Conservation (phyloP, 2,797 vertebrate genomes). For the Sebastes minor region DNA sequence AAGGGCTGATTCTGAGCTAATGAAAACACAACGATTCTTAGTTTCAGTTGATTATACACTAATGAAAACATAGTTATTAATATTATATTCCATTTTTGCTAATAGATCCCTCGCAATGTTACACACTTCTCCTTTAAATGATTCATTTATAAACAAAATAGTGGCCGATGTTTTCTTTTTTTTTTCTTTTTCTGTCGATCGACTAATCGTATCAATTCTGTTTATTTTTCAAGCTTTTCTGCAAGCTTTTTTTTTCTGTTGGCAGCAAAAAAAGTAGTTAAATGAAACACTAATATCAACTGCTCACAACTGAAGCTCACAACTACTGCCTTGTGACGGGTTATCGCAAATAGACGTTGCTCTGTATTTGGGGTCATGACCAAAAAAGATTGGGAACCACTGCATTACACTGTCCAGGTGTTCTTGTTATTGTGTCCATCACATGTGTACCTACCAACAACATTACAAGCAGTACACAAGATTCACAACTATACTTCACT, state of each 20-base stretch:
- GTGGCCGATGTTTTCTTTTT: neutral
- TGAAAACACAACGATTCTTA: too few species aligned
- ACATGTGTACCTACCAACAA: neutral
- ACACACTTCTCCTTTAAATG: neutral
- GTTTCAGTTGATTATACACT: too few species aligned
- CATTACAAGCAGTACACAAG: neutral
- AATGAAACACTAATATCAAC: neutral
- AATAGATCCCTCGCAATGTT: rapidly evolving
- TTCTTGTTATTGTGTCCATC: neutral
- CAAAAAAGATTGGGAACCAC: neutral
- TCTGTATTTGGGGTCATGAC: neutral
- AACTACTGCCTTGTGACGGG: too few species aligned
- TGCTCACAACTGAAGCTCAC: too few species aligned
- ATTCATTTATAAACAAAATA: neutral
- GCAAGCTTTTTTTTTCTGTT: neutral
- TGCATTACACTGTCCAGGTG: neutral
- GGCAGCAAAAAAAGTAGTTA: neutral
- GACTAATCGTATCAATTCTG: neutral
- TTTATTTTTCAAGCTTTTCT: neutral
- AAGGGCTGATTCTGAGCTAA: too few species aligned
- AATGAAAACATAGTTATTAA: too few species aligned
- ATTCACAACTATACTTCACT: neutral
- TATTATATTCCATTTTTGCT: too few species aligned
- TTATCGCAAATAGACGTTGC: neutral
- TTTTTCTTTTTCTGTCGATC: neutral